Conservation (phyloP, 2,888 invertebrate genomes). For the Lithophane semibrunnea region DNA sequence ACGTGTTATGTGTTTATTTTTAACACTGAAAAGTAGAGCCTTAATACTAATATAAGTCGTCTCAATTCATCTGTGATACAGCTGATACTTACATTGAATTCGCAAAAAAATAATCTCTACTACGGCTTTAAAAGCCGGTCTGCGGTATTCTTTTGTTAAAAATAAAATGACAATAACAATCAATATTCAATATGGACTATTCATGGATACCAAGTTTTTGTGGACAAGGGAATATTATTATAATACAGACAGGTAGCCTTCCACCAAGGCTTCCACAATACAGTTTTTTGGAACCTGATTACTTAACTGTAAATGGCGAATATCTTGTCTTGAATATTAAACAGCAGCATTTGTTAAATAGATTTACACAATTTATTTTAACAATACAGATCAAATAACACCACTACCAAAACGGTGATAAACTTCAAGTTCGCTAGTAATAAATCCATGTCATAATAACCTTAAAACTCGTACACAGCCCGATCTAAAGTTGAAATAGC, state of each 20-base stretch:
- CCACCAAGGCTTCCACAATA: conserved; percentile 7
- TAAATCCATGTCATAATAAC: conserved; percentile 34
- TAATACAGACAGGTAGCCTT: conserved; percentile 7
- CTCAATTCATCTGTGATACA: neutral
- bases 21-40: neutral
- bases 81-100: too few relatives aligned
- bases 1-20: neutral
- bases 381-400: conserved; percentile 15
- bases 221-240: conserved; percentile 4
- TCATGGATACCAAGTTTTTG: conserved; percentile 32
- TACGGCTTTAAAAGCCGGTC: conserved; percentile 3
- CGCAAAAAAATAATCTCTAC: neutral
- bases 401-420: conserved; percentile 16
- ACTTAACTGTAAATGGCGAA: conserved; percentile 1
- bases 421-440: conserved; percentile 5
- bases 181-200: conserved; percentile 31
- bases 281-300: neutral
- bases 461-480: conserved; percentile 12
- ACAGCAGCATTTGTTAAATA: conserved; percentile 2
- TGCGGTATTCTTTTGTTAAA: conserved; percentile 20
- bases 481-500: conserved; percentile 35
- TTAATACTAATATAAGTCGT: neutral
- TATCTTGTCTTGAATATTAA: conserved; percentile 1
- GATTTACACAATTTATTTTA: conserved; percentile 16
- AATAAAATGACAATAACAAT: conserved; percentile 24